A percentile compares a stretch with the other conserved stretches of the same genome.
Evolutionary conservation across 2,113 vertebrate genomes (phyloP).

Genomic region (Corydoras maculifer): DNA sequence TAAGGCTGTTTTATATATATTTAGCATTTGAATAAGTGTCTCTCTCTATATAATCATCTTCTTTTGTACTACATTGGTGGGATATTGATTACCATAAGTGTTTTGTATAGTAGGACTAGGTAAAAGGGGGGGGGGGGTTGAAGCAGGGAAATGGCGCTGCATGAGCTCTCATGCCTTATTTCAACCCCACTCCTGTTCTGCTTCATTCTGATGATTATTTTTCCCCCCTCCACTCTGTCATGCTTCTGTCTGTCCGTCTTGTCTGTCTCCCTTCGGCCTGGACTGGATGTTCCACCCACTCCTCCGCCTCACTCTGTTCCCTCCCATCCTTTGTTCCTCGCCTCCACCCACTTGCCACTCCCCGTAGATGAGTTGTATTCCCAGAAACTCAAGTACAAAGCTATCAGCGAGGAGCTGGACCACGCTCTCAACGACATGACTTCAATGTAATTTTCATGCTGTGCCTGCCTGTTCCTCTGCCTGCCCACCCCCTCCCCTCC

Average conservation of each 20-base stretch:
- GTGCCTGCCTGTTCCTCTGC: slow-evolving; percentile 43
- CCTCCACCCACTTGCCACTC: slow-evolving; percentile 18
- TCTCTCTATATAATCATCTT: too few relatives aligned
- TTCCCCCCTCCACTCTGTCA: not conserved
- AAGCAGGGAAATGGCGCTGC: not conserved
- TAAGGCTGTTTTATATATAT: too few relatives aligned
- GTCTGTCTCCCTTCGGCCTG: slow-evolving; percentile 19
- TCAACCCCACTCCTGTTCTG: slow-evolving; percentile 17
- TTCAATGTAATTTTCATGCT: slow-evolving; percentile 76
- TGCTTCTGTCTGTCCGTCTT: slow-evolving; percentile 29
- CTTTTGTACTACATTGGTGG: too few relatives aligned
- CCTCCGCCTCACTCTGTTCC: slow-evolving; percentile 39
- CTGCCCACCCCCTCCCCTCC: slow-evolving; percentile 1
- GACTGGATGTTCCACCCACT: slow-evolving; percentile 41
- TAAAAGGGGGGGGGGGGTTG: too few relatives aligned
- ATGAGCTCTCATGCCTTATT: slow-evolving; percentile 8
- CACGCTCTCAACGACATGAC: slow-evolving; percentile 91
- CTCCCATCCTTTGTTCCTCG: slow-evolving; percentile 16
- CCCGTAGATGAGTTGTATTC: slow-evolving; percentile 81
- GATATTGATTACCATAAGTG: too few relatives aligned
- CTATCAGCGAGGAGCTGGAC: slow-evolving; percentile 60
- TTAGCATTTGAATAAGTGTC: too few relatives aligned
- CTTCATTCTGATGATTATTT: slow-evolving; percentile 19
- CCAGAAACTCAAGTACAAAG: slow-evolving; percentile 91
- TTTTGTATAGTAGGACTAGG: too few relatives aligned